Base-by-base conservation (phyloP, 2,113 vertebrate genomes). In the Nycticorax nycticorax region DNA sequence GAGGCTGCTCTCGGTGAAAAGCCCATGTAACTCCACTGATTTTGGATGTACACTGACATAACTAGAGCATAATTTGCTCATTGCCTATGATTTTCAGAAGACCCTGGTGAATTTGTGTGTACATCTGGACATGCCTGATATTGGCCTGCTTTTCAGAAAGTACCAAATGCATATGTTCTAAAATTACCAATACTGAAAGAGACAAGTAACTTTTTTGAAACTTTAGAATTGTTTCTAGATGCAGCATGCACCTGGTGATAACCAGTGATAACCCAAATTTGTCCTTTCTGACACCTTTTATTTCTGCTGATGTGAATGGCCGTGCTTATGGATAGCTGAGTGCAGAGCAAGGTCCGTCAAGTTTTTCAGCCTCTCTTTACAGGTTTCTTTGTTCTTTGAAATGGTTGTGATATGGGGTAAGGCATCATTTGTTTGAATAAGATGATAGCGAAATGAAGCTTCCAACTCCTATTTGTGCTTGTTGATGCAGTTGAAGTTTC, bases 151-250 rank as follows among this genome's bases (percentile, higher is more conserved):
- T 50, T 77, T 71, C 78, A 30, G 30, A 60, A 64, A 30, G n/a
- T 13, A 32, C 35, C 41, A 27, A 55, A 41, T 5, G 1, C 14
- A 0, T 11, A 3, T 12, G 1, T 60, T 59, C 35, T 47, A 22
- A 80, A 91, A 52, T 24, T 16, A n/a, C 18, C 52, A 3, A 0
- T 68, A 24, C 8, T 64, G 52, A 33, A 68, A 81, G 77, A 15
- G 39, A 28, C 11, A 19, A 26, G n/a, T 15, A 26, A n/a, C 39
- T 63, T 67, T 24, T 64, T 5, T 33, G 50, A n/a, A 74, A 83
- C 52, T 77, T 79, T 0, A n/a, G 26, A 32, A 13, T n/a, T 5
- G 7, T 79, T 95, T 72, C 41, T 66, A 1, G 6, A 10, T 17
- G 75, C 9, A 23, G 9, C 53, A 5, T 1, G 5, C 26, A 57